Evolutionary conservation across 2,113 vertebrate genomes (phyloP).

Genomic region (Malurus alboscapulatus): DNA sequence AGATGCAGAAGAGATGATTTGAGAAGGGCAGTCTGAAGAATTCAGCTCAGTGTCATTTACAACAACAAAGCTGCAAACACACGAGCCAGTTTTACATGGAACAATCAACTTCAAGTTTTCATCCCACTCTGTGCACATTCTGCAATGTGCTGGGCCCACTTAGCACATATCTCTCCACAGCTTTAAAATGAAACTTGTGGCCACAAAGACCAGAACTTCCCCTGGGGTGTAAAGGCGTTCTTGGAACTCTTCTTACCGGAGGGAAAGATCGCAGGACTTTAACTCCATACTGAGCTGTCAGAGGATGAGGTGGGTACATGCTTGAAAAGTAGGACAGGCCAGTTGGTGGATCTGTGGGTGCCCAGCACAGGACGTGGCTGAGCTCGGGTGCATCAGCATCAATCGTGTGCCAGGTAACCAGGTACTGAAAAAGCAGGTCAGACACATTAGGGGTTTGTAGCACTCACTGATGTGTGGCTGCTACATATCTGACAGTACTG

Average conservation of each 20-base stretch:
- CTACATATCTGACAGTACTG: neutral
- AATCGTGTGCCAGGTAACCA: constrained; percentile 97
- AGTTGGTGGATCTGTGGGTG: constrained; percentile 91
- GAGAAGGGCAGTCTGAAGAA: neutral
- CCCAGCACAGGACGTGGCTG: constrained; percentile 94
- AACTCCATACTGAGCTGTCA: constrained; percentile 95
- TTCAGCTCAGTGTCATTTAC: neutral
- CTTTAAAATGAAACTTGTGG: neutral
- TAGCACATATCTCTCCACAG: rapidly evolving
- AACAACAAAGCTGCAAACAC: neutral
- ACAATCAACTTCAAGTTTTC: neutral
- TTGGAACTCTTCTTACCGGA: constrained; percentile 74
- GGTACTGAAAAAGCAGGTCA: constrained; percentile 77
- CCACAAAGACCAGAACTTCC: neutral
- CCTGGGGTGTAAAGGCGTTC: neutral
- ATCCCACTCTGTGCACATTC: neutral
- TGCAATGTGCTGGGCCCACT: neutral
- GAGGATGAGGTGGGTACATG: constrained; percentile 94
- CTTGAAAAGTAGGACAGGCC: constrained; percentile 98
- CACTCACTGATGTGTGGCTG: neutral
- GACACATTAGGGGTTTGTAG: neutral
- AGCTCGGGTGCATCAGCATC: constrained; percentile 95
- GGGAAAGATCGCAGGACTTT: constrained; percentile 96
- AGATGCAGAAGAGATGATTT: neutral
- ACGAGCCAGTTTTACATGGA: neutral